Evolutionary conservation across 2,888 invertebrate species (phyloP).

Genomic region (Agrochola lychnidis): DNA sequence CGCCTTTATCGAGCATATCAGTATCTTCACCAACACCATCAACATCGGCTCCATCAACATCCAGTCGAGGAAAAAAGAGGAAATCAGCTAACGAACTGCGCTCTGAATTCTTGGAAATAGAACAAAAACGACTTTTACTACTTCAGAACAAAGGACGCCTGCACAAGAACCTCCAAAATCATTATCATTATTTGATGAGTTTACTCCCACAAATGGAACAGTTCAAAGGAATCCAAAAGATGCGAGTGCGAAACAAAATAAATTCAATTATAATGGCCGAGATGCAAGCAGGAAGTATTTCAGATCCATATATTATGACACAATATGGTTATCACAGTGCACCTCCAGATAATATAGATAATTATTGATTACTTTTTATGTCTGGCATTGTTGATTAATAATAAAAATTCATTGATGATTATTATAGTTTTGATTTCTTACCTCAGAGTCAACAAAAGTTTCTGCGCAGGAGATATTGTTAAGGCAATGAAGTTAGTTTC

Average conservation of each 20-base stretch:
- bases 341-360: conserved; percentile 31
- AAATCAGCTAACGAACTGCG: conserved; percentile 30
- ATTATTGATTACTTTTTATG: conserved; percentile 32
- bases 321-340: conserved; percentile 17
- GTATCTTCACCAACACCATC: conserved; percentile 36
- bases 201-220: conserved; percentile 28
- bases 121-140: conserved; percentile 29
- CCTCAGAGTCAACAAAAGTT: conserved; percentile 31
- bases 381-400: conserved; percentile 32
- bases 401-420: conserved; percentile 31
- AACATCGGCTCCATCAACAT: conserved; percentile 32
- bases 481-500: conserved; percentile 29
- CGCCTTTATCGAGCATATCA: conserved; percentile 41
- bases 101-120: conserved; percentile 41
- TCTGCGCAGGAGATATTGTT: conserved; percentile 30
- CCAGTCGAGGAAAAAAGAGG: conserved; percentile 35
- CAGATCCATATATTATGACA: conserved; percentile 10
- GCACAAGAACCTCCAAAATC: conserved; percentile 39
- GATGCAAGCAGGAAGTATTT: conserved; percentile 31
- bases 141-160: conserved; percentile 42
- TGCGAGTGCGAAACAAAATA: conserved; percentile 28
- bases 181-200: conserved; percentile 35
- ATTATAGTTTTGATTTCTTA: conserved; percentile 31
- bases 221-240: conserved; percentile 30
- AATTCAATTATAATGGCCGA: conserved; percentile 31